Base-by-base conservation (phyloP, 2,113 vertebrate genomes). In the Eulacestoma nigropectus region DNA sequence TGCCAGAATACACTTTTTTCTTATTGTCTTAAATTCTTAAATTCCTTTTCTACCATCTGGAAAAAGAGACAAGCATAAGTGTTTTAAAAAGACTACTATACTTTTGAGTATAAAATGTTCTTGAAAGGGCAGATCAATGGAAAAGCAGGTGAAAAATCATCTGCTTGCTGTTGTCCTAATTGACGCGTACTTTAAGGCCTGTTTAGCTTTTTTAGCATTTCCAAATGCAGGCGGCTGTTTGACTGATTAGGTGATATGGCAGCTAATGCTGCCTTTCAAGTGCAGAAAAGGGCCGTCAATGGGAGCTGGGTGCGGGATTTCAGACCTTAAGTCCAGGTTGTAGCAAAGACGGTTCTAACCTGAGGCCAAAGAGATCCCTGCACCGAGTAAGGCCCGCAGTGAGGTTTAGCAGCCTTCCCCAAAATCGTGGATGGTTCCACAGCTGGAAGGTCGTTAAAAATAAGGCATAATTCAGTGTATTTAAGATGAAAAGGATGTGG, bases 241-340 rank as follows among this genome's bases (percentile, higher is more conserved):
- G 83, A 64, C 49, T 30, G 70, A 56, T 60, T 4, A 18, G 63
- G n/a, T 56, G 83, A 85, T 87, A 47, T 1, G 42, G 46, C 9
- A 10, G 52, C 74, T 87, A 39, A 70, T 35, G 37, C 53, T 60
- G 75, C n/a, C 76, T 95, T 96, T 94, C 88, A 96, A 93, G 96
- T 94, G 94, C 86, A 93, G 92, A 90, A 53, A 41, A 50, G 55
- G 33, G 47, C 46, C 0, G 2, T 56, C 70, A 9, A 3, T 26
- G 67, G 70, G 47, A 94, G 68, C 53, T 6, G 27, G 25, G 44
- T 32, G 53, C 3, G 1, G 39, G 68, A 26, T 69, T 73, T 74
- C 57, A 46, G 49, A 11, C 47, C 47, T 92, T 56, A 27, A 64
- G 1, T 22, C 39, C 6, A 0, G 4, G 2, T 67, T 63, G 44